Conservation (phyloP, 1,140 invertebrate genomes). For the Pollicipes pollicipes region DNA sequence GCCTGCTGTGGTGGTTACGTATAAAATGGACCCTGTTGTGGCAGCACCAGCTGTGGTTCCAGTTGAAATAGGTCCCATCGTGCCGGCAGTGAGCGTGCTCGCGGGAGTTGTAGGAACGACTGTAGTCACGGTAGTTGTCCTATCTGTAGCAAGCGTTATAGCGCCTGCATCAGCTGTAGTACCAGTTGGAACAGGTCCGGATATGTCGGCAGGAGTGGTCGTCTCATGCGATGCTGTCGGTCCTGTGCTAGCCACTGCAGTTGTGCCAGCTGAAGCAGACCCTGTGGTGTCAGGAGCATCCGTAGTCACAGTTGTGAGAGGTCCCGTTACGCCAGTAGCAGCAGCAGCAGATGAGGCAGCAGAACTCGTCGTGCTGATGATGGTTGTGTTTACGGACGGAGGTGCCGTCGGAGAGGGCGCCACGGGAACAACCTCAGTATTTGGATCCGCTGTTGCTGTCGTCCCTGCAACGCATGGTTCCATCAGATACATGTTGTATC, state of each 20-base stretch:
- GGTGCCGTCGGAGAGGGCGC: too few species aligned
- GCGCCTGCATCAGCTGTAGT: neutral
- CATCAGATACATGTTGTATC: too few species aligned
- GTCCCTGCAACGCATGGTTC: too few species aligned
- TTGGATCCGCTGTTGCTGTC: too few species aligned
- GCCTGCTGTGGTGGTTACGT: too few species aligned
- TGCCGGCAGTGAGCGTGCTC: too few species aligned
- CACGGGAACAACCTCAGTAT: too few species aligned
- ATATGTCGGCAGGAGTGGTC: conserved; percentile 3
- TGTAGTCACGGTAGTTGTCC: neutral
- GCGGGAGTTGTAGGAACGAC: too few species aligned
- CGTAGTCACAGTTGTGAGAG: conserved; percentile 9
- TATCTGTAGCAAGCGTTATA: conserved; percentile 7
- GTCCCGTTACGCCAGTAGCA: conserved; percentile 3
- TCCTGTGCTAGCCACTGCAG: conserved; percentile 3
- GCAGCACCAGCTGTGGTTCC: neutral
- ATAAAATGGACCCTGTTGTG: too few species aligned
- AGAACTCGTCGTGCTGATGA: too few species aligned
- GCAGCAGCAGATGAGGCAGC: neutral
- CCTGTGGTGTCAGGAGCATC: conserved; percentile 3
- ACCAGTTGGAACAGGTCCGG: neutral
- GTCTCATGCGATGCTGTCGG: too few species aligned
- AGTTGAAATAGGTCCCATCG: neutral
- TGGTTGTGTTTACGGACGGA: too few species aligned
- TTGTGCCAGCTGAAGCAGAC: conserved; percentile 7